Base-by-base conservation (phyloP, 2,888 invertebrate species). In the Eupeodes luniger region DNA sequence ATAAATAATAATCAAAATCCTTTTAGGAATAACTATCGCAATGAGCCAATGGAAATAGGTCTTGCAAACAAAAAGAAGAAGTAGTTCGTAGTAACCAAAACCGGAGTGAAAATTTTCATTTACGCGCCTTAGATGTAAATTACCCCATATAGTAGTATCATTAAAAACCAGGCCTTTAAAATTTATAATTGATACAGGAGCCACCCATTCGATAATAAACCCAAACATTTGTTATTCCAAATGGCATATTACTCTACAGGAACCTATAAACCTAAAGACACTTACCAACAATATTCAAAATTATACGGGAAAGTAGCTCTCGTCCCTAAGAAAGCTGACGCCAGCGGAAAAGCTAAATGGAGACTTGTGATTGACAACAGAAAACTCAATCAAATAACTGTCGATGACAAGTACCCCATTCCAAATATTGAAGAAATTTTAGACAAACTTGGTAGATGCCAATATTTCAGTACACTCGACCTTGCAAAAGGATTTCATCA, bases 91-190 rank as follows among this genome's bases (percentile, higher is more conserved):
- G 4, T 4, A n/a, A n/a, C 51, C 51, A 51, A 51, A 51, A 51
- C n/a, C 51, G 14, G 51, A n/a, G n/a, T 51, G 51, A 44, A 49
- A 66, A 34, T 66, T 66, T 66, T 66, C 49, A 27, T 3, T 66
- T 36, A 27, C 66, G n/a, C 19, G 19, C 19, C 19, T 19, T 36
- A 7, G 47, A 66, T 5, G 44, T 47, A 66, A 44, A 44, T 49
- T 66, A 66, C 47, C 47, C 66, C 47, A 66, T 66, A 62, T 62
- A 47, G 7, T 19, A 66, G 66, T 49, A 12, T 44, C 10, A n/a
- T 66, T 19, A 19, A 66, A 66, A 66, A 66, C 66, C 10, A 66
- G 49, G n/a, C 66, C 66, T 36, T 11, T 66, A 4, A 66, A 49
- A 62, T 62, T 62, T 36, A 62, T 62, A 27, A 62, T 40, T 27